Evolutionary conservation across 2,888 invertebrate species (phyloP).

Genomic region (Molanna angustata): DNA sequence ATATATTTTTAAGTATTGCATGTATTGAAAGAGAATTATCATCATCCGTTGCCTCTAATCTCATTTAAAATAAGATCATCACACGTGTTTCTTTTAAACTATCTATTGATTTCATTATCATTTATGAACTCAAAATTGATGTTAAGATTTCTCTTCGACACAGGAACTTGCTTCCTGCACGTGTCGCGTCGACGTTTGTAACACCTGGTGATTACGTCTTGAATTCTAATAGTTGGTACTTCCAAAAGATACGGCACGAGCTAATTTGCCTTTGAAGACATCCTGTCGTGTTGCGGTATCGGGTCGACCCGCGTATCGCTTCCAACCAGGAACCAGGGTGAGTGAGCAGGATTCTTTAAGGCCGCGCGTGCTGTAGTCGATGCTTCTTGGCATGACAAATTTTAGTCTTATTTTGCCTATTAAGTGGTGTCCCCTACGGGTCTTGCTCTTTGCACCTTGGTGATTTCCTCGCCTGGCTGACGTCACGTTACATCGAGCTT

Average conservation of each 20-base stretch:
- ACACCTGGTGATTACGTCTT: constrained; percentile 14
- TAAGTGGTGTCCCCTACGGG: neutral
- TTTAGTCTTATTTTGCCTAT: neutral
- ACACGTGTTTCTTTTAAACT: too few species aligned
- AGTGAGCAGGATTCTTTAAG: neutral
- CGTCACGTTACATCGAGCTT: constrained; percentile 19
- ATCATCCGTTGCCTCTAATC: too few species aligned
- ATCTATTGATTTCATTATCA: too few species aligned
- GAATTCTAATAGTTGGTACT: too few species aligned
- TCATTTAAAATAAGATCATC: too few species aligned
- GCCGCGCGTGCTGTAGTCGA: neutral
- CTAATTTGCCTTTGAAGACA: constrained; percentile 13
- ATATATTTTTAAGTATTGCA: too few species aligned
- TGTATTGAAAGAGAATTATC: too few species aligned
- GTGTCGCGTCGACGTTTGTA: constrained; percentile 4
- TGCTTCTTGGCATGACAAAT: neutral
- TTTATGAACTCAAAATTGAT: too few species aligned
- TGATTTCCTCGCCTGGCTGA: constrained; percentile 18
- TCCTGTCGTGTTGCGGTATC: constrained; percentile 11
- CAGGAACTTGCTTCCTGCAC: too few species aligned
- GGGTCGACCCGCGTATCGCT: constrained; percentile 17
- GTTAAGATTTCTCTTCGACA: too few species aligned
- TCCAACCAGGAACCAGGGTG: constrained; percentile 6
- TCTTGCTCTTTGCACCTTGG: constrained; percentile 12
- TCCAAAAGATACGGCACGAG: constrained; percentile 14